Evolutionary conservation across 2,797 vertebrate genomes (phyloP), one percentile per base, ranked within the genome.

Genomic region (Spatula clypeata): DNA sequence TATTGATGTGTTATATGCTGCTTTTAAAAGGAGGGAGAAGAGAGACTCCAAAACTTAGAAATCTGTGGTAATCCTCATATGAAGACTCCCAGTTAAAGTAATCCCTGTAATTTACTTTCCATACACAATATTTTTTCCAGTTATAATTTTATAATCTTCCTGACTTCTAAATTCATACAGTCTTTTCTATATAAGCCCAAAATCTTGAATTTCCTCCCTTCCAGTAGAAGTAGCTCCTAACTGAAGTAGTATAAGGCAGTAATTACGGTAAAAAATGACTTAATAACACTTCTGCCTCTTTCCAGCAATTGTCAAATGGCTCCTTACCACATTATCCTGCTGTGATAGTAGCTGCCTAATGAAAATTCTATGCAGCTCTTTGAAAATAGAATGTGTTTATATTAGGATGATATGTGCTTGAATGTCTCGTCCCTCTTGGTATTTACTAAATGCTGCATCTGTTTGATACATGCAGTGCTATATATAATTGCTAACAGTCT

Each of bases 351-450:
- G 36, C 36, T 65, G 34, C 23, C 34, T 82, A 71, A 86, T 86
- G 80, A 80, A 76, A 89, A 96, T 85, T 83, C 79, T 47, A 20
- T 60, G 51, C 55, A 88, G 49, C 2, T 79, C n/a, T 66, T 66
- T 60, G 83, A 66, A 79, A 93, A 36, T 53, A 13, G 6, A 85
- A 13, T 21, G 29, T 69, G 24, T 83, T 94, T 87, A 55, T 85
- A 65, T 57, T 55, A 60, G 55, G 60, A 34, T 45, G 55, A 34
- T 42, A 36, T 3, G 7, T 36, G 23, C 6, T 75, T 72, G 74
- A 65, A 70, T 60, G 44, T 4, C 1, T 40, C 61, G 40, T 61
- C 36, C 92, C 44, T n/a, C 19, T 86, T 31, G 49, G 11, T 64
- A 16, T 64, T 81, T 76, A 64, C 13, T 24, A 85, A 64, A 57